Evolutionary conservation across 2,888 invertebrate genomes (phyloP).

Genomic region (Ecliptopera silaceata): DNA sequence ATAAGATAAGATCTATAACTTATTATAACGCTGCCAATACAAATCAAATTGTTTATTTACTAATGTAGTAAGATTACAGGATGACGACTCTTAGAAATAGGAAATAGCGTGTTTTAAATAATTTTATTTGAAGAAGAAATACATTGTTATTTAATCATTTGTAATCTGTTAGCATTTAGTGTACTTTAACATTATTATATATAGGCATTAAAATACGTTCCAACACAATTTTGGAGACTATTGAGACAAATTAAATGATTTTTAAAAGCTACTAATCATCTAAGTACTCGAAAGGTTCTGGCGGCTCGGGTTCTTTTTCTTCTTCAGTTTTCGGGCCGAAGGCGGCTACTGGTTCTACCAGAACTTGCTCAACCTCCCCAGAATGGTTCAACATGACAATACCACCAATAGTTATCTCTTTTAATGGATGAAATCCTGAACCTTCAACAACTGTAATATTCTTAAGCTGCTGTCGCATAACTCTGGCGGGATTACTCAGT

Average conservation of each 20-base stretch:
- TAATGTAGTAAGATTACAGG: no score
- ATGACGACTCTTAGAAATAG: no score
- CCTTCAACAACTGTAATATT: constrained; percentile 91
- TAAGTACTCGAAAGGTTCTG: constrained; percentile 98
- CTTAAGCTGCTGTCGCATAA: constrained; percentile 95
- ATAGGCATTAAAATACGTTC: constrained; percentile 54
- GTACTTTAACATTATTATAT: constrained; percentile 47
- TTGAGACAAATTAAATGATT: constrained; percentile 41
- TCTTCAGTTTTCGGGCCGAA: constrained; percentile 96
- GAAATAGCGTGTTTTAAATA: constrained; percentile 11
- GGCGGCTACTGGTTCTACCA: constrained; percentile 96
- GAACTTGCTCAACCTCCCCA: constrained; percentile 90
- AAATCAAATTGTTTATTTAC: no score
- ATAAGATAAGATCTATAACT: no score
- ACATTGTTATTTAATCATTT: constrained; percentile 39
- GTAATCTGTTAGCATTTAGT: constrained; percentile 22
- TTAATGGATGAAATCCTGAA: constrained; percentile 91
- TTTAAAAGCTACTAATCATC: constrained; percentile 84
- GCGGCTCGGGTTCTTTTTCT: constrained; percentile 98
- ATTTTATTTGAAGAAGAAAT: constrained; percentile 46
- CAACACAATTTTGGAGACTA: constrained; percentile 57
- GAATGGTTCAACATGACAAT: constrained; percentile 96
- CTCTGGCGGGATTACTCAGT: constrained; percentile 96
- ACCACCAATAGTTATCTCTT: constrained; percentile 97
- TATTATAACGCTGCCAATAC: no score